Evolutionary conservation across 2,888 invertebrate genomes (phyloP).

Genomic region (Pseudanteris insignis): DNA sequence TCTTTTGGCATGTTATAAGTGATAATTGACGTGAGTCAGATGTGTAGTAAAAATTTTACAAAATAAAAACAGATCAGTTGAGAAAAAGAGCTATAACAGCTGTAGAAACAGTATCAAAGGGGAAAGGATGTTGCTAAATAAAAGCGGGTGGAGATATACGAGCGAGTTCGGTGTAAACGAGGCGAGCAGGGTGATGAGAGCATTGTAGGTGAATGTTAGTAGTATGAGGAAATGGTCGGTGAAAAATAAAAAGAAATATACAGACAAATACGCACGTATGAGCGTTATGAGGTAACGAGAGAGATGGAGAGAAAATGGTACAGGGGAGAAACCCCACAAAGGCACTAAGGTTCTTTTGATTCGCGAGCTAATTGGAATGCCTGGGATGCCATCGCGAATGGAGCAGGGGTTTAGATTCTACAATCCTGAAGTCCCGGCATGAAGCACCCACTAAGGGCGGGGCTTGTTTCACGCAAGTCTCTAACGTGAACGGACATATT

Average conservation of each 20-base stretch:
- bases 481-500: constrained; percentile 42
- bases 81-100: too few species aligned
- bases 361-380: constrained; percentile 67
- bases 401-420: constrained; percentile 53
- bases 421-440: constrained; percentile 53
- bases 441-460: constrained; percentile 56
- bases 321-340: constrained; percentile 63
- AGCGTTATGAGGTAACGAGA: constrained; percentile 27
- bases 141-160: constrained; percentile 39
- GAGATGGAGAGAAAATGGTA: constrained; percentile 31
- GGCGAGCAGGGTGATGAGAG: constrained; percentile 35
- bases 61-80: too few species aligned
- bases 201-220: constrained; percentile 23
- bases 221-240: constrained; percentile 17
- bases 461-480: constrained; percentile 56
- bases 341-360: constrained; percentile 66
- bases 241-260: constrained; percentile 35
- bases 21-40: too few species aligned
- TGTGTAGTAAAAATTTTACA: too few species aligned
- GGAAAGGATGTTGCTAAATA: constrained; percentile 32
- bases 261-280: constrained; percentile 13
- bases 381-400: constrained; percentile 65
- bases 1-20: too few species aligned
- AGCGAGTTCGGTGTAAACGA: constrained; percentile 43
- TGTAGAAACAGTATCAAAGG: too few species aligned